Evolutionary conservation across 2,888 invertebrate species (phyloP), one percentile per base, ranked within the genome.

Genomic region (Dynastes tityus): DNA sequence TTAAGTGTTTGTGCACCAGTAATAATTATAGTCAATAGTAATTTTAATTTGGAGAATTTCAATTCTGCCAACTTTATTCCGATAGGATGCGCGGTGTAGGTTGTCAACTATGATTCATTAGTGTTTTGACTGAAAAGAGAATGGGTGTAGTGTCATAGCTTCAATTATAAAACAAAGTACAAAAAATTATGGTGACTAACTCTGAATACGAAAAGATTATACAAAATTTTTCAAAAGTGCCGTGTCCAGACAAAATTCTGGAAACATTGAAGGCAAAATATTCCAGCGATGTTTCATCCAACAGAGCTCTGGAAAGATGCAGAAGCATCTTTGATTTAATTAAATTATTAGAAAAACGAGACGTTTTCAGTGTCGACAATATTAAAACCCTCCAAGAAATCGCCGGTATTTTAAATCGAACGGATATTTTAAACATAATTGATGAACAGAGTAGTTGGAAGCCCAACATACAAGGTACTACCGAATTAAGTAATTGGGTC

Each of bases 261-360:
- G 13, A 61, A 1, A n/a, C 3, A 2, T 51, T 82, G 70, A 82
- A 81, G 79, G 22, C 55, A 8, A 40, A 64, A 61, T 83, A 77
- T 70, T 68, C 76, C 51, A 65, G 77, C n/a, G 53, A 81, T 27
- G 83, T 87, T 16, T 82, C 84, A 63, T 86, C 87, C 0, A 79
- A 55, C 4, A 82, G 86, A 80, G 70, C 77, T 22, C 79, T 82
- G 1, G 81, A 83, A 6, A 68, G 64, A 58, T 83, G 85, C 5
- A 80, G 51, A 1, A 84, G 67, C 45, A 4, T 86, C 1, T 5
- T 8, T 0, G 80, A 82, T 13, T 75, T 87, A 11, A 37, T 87
- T 1, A 80, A 73, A 45, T 67, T 85, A 9, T 80, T 87, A 16
- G 84, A 85, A 81, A 87, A 85, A 81, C 68, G 85, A 61, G 84